phyloP scores from a whole-genome alignment of 2,888 invertebrate genomes.

The Eutolmus rufibarbis region DNA sequence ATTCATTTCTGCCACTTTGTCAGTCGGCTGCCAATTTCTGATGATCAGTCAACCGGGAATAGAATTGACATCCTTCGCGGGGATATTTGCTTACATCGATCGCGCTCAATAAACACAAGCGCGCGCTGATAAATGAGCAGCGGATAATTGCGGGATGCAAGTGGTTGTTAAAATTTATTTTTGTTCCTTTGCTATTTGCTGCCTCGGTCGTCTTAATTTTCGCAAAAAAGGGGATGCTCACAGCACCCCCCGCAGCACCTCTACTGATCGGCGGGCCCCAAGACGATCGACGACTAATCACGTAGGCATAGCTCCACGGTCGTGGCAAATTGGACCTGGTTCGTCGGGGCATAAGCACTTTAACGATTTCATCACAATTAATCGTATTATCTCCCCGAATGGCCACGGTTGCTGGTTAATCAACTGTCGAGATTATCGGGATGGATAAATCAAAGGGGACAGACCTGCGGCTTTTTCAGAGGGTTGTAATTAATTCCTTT shows the following conservation, averaged over 20 bases:
- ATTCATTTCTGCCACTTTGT: conserved; percentile 32
- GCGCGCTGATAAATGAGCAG: conserved; percentile 16
- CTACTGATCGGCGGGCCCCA: background rate
- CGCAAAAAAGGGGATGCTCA: background rate
- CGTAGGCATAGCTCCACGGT: background rate
- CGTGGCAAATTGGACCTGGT: background rate
- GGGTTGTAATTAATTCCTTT: background rate
- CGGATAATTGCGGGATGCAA: conserved; percentile 16
- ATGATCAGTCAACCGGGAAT: conserved; percentile 39
- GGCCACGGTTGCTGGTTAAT: background rate
- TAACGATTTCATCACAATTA: conserved; percentile 18
- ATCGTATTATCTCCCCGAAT: conserved; percentile 6
- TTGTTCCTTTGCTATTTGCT: background rate
- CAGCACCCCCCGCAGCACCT: background rate
- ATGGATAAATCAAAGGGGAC: background rate
- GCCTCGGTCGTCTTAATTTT: background rate
- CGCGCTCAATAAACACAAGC: conserved; percentile 40
- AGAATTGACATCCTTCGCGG: conserved; percentile 26
- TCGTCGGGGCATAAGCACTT: background rate
- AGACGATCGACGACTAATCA: background rate
- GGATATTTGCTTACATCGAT: conserved; percentile 34
- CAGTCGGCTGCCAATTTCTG: conserved; percentile 34
- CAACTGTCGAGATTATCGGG: background rate
- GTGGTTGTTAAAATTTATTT: background rate
- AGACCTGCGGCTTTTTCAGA: background rate